Base-by-base conservation (phyloP, 2,888 invertebrate genomes). In the Drosophila histrio region DNA sequence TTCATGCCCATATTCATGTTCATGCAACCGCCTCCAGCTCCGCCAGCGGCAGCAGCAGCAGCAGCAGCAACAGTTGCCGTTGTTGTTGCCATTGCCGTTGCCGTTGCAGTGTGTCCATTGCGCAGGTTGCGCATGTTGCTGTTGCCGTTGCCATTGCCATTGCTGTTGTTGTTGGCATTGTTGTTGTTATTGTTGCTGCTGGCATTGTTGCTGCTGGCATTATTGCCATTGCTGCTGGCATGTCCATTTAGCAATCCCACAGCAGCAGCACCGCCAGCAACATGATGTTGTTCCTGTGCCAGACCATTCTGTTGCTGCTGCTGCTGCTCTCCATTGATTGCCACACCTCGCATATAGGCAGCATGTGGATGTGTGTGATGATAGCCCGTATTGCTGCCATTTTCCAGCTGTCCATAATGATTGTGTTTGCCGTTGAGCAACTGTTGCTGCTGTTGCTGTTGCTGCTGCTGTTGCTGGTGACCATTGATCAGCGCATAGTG, bases 41-140 rank as follows among this genome's bases (percentile, higher is more conserved):
- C 52, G 30, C 39, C 52, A 39, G 52, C 52, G 28, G 30, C 52
- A 52, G 38, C 39, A 52, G 50, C 47, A 28, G 22, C 57, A 22
- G 8, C 47, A 6, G 47, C 58, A n/a, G 30, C 71, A 21, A 38
- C 60, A 34, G 38, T 62, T 1, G 63, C 68, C 28, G 61, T 54
- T 36, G 34, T 57, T 3, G 57, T n/a, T n/a, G n/a, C n/a, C n/a
- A n/a, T n/a, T n/a, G 61, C 60, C 32, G 34, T 57, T 3, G 57
- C 22, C 3, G 52, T 53, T 21, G 61, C 36, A 4, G 49, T 30
- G 67, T 79, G 75, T 17, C 86, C 88, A 47, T 85, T 88, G 28
- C 89, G 78, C 38, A 88, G 60, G 72, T 87, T 89, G 30, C 89
- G 76, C 61, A 83, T 79, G 54, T 72, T 86, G 61, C 47, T 79